Conservation (phyloP, 2,113 vertebrate species). For the Rhodinocichla rosea region DNA sequence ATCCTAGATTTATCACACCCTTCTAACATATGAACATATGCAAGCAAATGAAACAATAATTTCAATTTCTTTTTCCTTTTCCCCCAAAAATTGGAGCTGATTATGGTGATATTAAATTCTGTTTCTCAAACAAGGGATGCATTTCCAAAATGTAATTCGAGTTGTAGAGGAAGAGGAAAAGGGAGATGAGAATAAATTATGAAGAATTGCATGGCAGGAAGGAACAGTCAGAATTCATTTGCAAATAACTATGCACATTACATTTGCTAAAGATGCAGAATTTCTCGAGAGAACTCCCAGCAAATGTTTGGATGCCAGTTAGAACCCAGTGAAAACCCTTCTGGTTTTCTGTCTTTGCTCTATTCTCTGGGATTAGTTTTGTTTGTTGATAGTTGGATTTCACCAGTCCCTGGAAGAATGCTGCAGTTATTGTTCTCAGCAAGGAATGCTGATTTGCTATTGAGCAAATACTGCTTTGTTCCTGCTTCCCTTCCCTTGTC, state of each 20-base stretch:
- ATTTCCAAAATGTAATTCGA: background rate
- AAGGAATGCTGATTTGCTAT: background rate
- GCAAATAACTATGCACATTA: background rate
- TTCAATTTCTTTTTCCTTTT: background rate
- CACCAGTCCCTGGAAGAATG: background rate
- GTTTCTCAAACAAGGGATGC: background rate
- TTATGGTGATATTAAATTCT: background rate
- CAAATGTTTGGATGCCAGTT: background rate
- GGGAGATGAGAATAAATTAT: background rate
- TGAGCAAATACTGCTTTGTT: background rate
- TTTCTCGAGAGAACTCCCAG: background rate
- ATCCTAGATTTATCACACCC: background rate
- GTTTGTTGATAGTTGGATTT: background rate
- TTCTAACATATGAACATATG: background rate
- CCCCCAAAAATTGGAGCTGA: background rate
- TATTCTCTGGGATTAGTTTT: background rate
- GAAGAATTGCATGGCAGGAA: background rate
- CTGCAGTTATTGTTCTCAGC: background rate
- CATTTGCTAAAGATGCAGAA: conserved; percentile 6
- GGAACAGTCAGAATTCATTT: conserved; percentile 9
- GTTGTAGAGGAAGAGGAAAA: background rate
- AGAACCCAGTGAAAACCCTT: background rate
- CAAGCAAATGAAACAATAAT: background rate
- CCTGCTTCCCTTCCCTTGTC: background rate
- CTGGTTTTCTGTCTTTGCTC: background rate